These are phyloP conservation scores for Cryptotis parvus DNA, from an alignment of 2,113 vertebrate genomes.

Conservation along the genomic window DNA sequence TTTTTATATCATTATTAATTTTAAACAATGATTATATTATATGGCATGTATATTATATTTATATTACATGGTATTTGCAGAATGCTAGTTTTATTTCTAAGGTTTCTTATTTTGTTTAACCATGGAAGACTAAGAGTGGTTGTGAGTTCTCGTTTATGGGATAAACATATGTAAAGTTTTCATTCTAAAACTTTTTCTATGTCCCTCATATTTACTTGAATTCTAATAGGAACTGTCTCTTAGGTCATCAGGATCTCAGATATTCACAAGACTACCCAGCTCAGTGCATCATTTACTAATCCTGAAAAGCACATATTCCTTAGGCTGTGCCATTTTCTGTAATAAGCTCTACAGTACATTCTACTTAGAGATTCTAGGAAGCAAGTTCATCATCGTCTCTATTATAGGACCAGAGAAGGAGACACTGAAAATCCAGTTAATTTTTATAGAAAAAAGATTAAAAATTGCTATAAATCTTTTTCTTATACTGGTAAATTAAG, in stretches of 20 bases:
- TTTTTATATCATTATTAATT: too few species aligned
- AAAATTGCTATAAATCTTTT: not conserved
- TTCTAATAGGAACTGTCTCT: not conserved
- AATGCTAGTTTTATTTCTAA: not conserved
- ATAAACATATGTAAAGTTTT: too few species aligned
- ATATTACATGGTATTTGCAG: not conserved
- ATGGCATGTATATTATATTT: not conserved
- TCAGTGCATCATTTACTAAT: not conserved
- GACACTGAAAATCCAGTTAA: too few species aligned
- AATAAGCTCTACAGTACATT: not conserved
- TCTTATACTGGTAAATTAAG: not conserved
- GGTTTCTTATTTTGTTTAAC: not conserved
- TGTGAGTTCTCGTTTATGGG: not conserved
- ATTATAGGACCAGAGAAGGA: not conserved
- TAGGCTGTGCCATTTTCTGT: not conserved
- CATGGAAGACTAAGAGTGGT: not conserved
- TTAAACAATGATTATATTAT: not conserved
- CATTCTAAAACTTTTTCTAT: too few species aligned
- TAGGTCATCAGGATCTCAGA: not conserved
- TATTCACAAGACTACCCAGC: not conserved
- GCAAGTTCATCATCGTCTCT: not conserved
- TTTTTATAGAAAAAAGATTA: not conserved
- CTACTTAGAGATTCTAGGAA: not conserved
- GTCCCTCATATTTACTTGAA: too few species aligned
- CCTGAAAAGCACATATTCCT: not conserved